Base-by-base conservation (phyloP, 2,797 vertebrate genomes). In the Pampus argenteus region DNA sequence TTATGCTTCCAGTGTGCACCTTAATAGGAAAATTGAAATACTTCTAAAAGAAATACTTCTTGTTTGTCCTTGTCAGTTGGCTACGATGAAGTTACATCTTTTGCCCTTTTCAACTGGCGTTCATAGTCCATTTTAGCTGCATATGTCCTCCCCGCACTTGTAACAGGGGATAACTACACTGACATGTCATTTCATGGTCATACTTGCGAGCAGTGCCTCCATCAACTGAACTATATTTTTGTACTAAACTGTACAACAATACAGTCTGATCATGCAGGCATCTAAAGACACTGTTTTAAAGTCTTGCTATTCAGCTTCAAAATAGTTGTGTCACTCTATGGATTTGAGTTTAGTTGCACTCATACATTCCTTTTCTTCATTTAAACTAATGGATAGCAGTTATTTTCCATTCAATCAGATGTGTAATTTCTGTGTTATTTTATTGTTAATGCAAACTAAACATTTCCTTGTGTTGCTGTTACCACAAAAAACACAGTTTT, bases 11-110 rank as follows among this genome's bases (percentile, higher is more conserved):
- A 61, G 13, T 44, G 31, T 57, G 26, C 61, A 64, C 56, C 13
- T 38, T 72, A 82, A 81, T 78, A 74, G 61, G 65, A 74, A 67
- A 68, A 70, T 44, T 55, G 28, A 81, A 74, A 73, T 64, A 60
- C 38, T 40, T 18, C 42, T 45, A 6, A 29, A 48, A 64, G 48
- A 25, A 17, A n/a, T 20, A 55, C 49, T 69, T 26, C 15, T n/a
- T 22, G 10, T 79, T 42, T 59, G 49, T 42, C 23, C 15, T 23
- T 29, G 14, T 22, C 54, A 23, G 14, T 15, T 57, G 52, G 71
- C 51, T 77, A 17, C 57, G 22, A n/a, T 28, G 44, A 59, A 42
- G n/a, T 31, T 45, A 42, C 18, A 23, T 70, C 8, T 50, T 59
- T 66, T 79, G 36, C 55, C 69, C 52, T 77, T 79, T 78, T 78